phyloP scores from a whole-genome alignment of 2,888 invertebrate species.

The Eupelmus urozonus region DNA sequence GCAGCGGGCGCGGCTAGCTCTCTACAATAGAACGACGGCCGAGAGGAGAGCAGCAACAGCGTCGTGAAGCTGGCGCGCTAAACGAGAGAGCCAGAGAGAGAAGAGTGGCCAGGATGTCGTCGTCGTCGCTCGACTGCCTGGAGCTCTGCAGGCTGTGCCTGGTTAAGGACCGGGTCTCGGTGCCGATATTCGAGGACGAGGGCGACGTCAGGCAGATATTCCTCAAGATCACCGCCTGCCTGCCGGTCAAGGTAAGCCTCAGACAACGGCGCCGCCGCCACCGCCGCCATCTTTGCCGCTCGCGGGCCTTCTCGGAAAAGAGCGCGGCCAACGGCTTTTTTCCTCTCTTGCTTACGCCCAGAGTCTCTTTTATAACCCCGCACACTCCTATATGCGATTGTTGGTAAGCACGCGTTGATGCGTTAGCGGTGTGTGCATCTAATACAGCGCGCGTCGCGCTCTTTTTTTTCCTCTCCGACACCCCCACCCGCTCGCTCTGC shows the following conservation, averaged over 20 bases:
- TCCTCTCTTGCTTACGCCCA: not conserved
- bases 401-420: not conserved
- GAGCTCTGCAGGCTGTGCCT: slow-evolving; percentile 77
- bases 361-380: not conserved
- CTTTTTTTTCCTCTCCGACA: not conserved
- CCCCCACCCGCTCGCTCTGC: not conserved
- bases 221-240: slow-evolving; percentile 84
- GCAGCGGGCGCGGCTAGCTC: too few species aligned
- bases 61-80: slow-evolving; percentile 70
- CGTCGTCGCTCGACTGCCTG: slow-evolving; percentile 75
- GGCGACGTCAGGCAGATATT: slow-evolving; percentile 82
- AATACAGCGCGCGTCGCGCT: not conserved
- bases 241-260: slow-evolving; percentile 85
- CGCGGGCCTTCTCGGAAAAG: too few species aligned
- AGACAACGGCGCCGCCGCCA: too few species aligned
- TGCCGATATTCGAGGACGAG: slow-evolving; percentile 84
- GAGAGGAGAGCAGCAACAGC: too few species aligned
- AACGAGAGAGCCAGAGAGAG: slow-evolving; percentile 68
- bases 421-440: not conserved
- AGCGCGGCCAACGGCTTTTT: not conserved
- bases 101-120: not conserved
- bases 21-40: too few species aligned
- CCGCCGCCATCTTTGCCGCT: slow-evolving; percentile 73
- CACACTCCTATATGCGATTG: not conserved
- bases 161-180: slow-evolving; percentile 80